A percentile compares a stretch with the other conserved stretches of the same genome.
These are phyloP conservation scores for Sakesphorus luctuosus DNA, from an alignment of 2,113 vertebrate genomes.

Conservation along the genomic window DNA sequence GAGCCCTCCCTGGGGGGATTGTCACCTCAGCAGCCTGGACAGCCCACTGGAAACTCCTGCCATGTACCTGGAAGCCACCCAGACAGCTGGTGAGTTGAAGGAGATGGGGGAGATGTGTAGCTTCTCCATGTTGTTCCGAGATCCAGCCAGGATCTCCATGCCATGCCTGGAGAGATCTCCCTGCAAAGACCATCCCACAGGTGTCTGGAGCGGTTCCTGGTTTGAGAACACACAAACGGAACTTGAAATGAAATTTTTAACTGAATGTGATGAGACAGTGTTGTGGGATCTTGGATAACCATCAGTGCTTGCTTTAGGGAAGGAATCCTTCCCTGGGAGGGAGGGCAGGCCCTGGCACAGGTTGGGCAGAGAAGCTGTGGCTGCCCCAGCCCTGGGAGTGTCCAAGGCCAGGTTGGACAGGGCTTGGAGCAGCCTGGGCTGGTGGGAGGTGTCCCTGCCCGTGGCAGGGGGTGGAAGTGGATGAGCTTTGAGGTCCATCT, in stretches of 20 bases:
- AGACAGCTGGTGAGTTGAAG: background rate
- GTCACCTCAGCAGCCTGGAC: background rate
- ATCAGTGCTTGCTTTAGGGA: background rate
- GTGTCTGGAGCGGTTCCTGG: background rate
- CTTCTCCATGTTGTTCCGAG: background rate
- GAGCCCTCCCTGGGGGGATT: background rate
- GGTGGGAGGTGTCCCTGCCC: background rate
- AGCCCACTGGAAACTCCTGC: background rate
- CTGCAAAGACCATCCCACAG: background rate
- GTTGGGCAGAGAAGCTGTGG: background rate
- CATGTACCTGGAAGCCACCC: rapidly evolving
- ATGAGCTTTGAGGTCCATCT: background rate
- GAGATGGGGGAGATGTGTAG: background rate
- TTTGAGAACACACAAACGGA: background rate
- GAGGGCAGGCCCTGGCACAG: background rate
- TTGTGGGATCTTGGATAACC: background rate
- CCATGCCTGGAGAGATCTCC: background rate
- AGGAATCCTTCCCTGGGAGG: background rate
- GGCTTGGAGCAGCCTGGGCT: background rate
- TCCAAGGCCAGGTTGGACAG: background rate
- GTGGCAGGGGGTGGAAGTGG: background rate
- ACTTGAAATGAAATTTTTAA: background rate
- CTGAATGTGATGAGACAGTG: background rate
- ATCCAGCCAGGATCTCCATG: too few species aligned
- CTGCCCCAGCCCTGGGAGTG: background rate